A percentile compares a stretch with the other conserved stretches of the same genome.
These are phyloP conservation scores for Drosophila algonquin DNA, from an alignment of 2,888 invertebrate genomes.

Conservation along the genomic window DNA sequence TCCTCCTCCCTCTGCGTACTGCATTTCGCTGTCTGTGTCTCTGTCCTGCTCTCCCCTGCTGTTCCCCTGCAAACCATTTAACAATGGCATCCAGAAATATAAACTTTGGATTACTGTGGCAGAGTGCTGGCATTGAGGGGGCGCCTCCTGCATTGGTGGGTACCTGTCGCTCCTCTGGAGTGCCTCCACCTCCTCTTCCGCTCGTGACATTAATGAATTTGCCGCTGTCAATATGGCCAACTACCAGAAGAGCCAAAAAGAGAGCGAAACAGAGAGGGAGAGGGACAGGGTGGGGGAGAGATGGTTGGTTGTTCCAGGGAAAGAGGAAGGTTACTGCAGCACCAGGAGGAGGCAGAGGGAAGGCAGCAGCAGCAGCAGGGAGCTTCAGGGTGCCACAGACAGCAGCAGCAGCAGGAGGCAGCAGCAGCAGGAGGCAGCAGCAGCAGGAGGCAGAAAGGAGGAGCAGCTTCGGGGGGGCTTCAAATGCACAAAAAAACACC, in stretches of 20 bases:
- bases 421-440: too few species aligned
- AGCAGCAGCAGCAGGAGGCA: background rate
- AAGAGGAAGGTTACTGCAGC: constrained; percentile 2
- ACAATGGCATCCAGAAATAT: constrained; percentile 68
- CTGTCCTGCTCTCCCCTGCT: background rate
- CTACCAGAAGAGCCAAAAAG: constrained; percentile 26
- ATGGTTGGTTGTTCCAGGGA: background rate
- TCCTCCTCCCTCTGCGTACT: background rate
- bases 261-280: too few species aligned
- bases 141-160: constrained; percentile 13
- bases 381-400: background rate
- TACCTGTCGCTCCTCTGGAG: constrained; percentile 35
- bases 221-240: constrained; percentile 74
- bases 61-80: constrained; percentile 56
- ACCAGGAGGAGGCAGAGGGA: background rate
- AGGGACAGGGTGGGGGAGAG: background rate
- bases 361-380: background rate
- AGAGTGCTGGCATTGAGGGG: too few species aligned
- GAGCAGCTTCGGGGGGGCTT: too few species aligned
- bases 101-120: constrained; percentile 50
- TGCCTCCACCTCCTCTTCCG: constrained; percentile 26
- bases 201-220: constrained; percentile 75
- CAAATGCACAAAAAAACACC: constrained; percentile 65
- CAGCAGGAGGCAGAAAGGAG: background rate
- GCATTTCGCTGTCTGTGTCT: background rate